phyloP scores from a whole-genome alignment of 2,797 vertebrate genomes.

The Chiroxiphia lanceolata region DNA sequence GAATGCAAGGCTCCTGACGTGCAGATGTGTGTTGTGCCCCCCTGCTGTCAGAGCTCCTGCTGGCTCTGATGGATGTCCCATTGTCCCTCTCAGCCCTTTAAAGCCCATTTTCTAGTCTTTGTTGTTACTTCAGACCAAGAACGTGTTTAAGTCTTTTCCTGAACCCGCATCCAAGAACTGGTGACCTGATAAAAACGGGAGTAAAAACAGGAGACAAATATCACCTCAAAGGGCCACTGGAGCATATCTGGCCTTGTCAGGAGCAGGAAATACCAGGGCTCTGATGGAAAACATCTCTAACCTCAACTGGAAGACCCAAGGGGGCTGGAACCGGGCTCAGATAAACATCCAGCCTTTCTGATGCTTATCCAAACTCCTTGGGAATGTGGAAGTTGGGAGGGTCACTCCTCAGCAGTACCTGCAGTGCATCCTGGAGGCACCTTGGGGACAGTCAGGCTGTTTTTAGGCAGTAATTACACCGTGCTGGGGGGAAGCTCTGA shows the following conservation, averaged over 20 bases:
- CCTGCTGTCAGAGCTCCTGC: background rate
- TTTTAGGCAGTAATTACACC: background rate
- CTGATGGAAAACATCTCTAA: slow-evolving; percentile 28
- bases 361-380: slow-evolving; percentile 23
- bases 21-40: background rate
- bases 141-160: slow-evolving; percentile 17
- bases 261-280: slow-evolving; percentile 51
- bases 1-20: background rate
- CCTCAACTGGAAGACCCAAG: slow-evolving; percentile 12
- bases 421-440: background rate
- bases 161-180: background rate
- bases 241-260: slow-evolving; percentile 16
- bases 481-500: background rate
- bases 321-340: background rate
- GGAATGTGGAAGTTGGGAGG: slow-evolving; percentile 12
- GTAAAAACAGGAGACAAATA: slow-evolving; percentile 45
- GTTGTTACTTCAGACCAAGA: background rate
- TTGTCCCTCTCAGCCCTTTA: background rate
- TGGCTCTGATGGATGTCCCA: background rate
- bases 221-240: slow-evolving; percentile 36
- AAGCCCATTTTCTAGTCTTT: background rate
- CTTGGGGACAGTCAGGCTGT: slow-evolving; percentile 9
- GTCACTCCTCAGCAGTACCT: background rate
- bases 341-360: slow-evolving; percentile 58
- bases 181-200: background rate